These are phyloP conservation scores for Ptychoptera contaminata DNA, from an alignment of 2,888 invertebrate species.

Conservation along the genomic window DNA sequence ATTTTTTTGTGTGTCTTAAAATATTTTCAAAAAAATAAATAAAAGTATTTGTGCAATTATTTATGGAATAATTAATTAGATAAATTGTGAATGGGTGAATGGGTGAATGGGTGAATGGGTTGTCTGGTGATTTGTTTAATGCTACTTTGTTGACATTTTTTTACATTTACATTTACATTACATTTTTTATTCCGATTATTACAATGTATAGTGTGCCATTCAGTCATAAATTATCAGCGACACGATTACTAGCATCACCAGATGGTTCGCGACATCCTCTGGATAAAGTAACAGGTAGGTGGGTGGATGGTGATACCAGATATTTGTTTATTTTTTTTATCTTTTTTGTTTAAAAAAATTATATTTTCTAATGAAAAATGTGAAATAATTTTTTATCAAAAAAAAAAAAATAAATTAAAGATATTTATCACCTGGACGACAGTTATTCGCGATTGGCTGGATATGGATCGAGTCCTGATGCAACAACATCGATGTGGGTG, in stretches of 20 bases:
- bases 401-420: conserved; percentile 13
- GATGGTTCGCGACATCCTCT: conserved; percentile 65
- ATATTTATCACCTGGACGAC: conserved; percentile 25
- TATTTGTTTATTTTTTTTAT: no score
- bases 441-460: conserved; percentile 26
- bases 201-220: conserved; percentile 45
- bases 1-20: not conserved
- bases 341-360: no score
- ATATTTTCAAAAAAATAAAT: not conserved
- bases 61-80: not conserved
- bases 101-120: not conserved
- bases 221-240: conserved; percentile 70
- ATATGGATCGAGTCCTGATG: conserved; percentile 23
- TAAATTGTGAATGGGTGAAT: not conserved
- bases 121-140: not conserved
- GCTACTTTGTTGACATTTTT: not conserved
- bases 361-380: no score
- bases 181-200: no score
- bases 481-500: conserved; percentile 22
- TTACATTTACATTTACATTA: conserved; percentile 9
- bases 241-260: conserved; percentile 65
- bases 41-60: not conserved
- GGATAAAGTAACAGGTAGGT: conserved; percentile 48
- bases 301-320: no score
- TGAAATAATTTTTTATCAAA: no score